Percentiles rank a stretch among this genome's conserved stretches.
These are phyloP conservation scores for Alcis repandata DNA, from an alignment of 2,888 invertebrate genomes.

Conservation along the genomic window DNA sequence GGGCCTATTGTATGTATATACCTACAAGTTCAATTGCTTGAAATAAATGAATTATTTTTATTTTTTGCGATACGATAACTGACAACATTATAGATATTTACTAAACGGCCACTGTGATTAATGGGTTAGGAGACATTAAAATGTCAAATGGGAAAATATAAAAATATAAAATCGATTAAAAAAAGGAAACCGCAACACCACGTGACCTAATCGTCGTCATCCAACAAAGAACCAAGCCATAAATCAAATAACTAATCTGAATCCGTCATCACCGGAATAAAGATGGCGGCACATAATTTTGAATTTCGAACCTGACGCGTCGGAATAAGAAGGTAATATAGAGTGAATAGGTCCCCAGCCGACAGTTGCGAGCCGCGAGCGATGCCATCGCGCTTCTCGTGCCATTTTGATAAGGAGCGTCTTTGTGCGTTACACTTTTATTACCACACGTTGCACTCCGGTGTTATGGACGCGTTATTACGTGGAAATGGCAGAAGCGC, in stretches of 20 bases:
- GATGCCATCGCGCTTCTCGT: constrained; percentile 63
- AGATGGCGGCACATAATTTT: constrained; percentile 70
- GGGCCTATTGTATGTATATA: too few species aligned
- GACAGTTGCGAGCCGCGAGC: constrained; percentile 63
- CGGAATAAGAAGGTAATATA: constrained; percentile 68
- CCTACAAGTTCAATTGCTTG: too few species aligned
- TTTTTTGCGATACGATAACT: too few species aligned
- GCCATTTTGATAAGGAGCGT: constrained; percentile 69
- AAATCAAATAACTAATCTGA: constrained; percentile 68
- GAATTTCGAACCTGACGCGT: constrained; percentile 64
- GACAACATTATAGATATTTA: too few species aligned
- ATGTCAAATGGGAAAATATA: too few species aligned
- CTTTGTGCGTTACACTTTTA: constrained; percentile 62
- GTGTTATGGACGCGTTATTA: constrained; percentile 51
- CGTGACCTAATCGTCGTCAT: constrained; percentile 50
- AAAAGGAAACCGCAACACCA: constrained; percentile 16
- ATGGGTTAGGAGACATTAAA: too few species aligned
- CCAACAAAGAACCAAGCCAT: constrained; percentile 53
- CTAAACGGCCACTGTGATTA: too few species aligned
- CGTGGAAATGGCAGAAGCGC: constrained; percentile 49
- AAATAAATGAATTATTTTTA: too few species aligned
- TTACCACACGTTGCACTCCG: constrained; percentile 52
- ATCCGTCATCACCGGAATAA: constrained; percentile 72
- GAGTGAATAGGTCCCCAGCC: constrained; percentile 71
- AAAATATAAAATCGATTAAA: background rate